Percentiles rank a stretch among this genome's conserved stretches.
Conservation (phyloP, 2,888 invertebrate species). For the Lordiphosa andalusiaca region DNA sequence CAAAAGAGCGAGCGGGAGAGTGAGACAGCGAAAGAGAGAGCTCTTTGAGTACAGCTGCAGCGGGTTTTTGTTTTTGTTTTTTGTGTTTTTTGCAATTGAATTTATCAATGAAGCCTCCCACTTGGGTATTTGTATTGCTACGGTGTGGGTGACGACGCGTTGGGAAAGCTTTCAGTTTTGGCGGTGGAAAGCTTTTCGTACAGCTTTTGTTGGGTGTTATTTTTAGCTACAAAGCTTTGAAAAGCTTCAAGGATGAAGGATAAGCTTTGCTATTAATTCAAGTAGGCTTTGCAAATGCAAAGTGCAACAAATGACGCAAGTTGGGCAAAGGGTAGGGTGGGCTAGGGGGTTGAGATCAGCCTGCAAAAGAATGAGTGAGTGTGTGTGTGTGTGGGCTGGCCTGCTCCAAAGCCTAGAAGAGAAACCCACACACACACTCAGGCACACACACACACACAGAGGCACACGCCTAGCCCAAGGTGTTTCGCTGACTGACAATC, state of each 20-base stretch:
- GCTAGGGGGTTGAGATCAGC: slow-evolving; percentile 47
- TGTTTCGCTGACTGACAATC: slow-evolving; percentile 48
- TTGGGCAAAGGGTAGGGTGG: slow-evolving; percentile 10
- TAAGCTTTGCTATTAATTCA: slow-evolving; percentile 4
- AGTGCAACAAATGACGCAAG: slow-evolving; percentile 51
- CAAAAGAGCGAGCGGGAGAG: not conserved
- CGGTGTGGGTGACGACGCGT: slow-evolving; percentile 23
- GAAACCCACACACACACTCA: slow-evolving; percentile 28
- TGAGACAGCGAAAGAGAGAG: slow-evolving; percentile 2
- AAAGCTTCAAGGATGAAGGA: slow-evolving; percentile 28
- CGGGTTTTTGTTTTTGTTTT: not conserved
- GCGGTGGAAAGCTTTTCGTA: slow-evolving; percentile 24
- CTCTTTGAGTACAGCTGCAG: slow-evolving; percentile 66
- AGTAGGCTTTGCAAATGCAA: not conserved
- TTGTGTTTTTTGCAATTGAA: slow-evolving; percentile 62
- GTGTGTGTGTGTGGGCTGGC: slow-evolving; percentile 43
- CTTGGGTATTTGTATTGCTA: slow-evolving; percentile 27
- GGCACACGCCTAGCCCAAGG: slow-evolving; percentile 27
- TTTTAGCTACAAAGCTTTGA: slow-evolving; percentile 30
- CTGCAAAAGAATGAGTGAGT: slow-evolving; percentile 8
- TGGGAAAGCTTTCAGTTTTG: slow-evolving; percentile 24
- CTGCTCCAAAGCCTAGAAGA: slow-evolving; percentile 31
- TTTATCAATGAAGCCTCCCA: slow-evolving; percentile 79
- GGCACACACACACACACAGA: slow-evolving; percentile 11
- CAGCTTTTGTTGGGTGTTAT: slow-evolving; percentile 36